These are phyloP conservation scores for Amiota minor DNA, from an alignment of 2,888 invertebrate genomes.

Conservation along the genomic window DNA sequence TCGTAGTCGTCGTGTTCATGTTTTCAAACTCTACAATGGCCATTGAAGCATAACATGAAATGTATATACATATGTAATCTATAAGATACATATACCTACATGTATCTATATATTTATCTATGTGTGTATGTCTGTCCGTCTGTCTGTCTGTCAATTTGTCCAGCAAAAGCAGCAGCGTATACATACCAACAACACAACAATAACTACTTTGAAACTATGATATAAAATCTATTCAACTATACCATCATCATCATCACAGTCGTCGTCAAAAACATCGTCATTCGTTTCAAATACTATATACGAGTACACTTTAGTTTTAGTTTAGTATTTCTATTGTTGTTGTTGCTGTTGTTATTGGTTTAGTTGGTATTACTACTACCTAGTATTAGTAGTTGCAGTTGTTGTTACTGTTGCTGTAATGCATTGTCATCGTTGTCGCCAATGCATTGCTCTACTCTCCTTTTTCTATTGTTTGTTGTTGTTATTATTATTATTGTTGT, in stretches of 20 bases:
- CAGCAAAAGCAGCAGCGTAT: constrained; percentile 15
- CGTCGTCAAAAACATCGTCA: not conserved
- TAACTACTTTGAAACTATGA: constrained; percentile 22
- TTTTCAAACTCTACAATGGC: constrained; percentile 14
- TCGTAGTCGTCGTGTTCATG: constrained; percentile 9
- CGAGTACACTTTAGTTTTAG: not conserved
- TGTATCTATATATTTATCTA: not conserved
- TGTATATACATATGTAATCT: not conserved
- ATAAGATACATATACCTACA: not conserved
- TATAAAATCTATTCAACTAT: constrained; percentile 6
- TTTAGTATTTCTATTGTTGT: constrained; percentile 34
- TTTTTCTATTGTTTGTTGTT: constrained; percentile 12
- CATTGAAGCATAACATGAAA: constrained; percentile 17
- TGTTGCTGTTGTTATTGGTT: not conserved
- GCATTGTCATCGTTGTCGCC: not conserved
- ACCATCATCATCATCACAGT: not conserved
- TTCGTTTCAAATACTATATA: constrained; percentile 19
- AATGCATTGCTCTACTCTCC: not conserved
- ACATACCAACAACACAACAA: constrained; percentile 33
- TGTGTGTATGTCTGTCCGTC: constrained; percentile 18
- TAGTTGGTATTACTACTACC: not conserved
- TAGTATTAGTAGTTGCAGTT: constrained; percentile 19
- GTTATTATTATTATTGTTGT: constrained; percentile 30
- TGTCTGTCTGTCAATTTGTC: constrained; percentile 12
- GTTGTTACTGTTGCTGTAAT: constrained; percentile 30